Conservation (phyloP, 2,113 vertebrate genomes). For the Macquaria ambigua region DNA sequence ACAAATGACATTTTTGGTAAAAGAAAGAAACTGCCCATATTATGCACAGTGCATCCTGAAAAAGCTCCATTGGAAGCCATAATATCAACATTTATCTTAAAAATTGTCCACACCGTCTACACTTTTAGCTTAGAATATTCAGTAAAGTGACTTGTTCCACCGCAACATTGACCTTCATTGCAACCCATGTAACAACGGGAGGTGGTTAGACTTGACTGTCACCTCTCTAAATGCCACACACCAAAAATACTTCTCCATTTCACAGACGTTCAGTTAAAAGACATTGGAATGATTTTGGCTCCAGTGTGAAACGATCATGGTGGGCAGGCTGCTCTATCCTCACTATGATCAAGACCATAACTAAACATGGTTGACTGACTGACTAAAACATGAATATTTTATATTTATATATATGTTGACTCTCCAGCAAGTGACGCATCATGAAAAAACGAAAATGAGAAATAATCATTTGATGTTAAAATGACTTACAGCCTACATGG, state of each 20-base stretch:
- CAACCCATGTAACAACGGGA: neutral
- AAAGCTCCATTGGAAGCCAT: neutral
- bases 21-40: neutral
- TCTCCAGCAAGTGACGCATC: slow-evolving; percentile 7
- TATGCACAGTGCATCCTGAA: neutral
- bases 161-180: neutral
- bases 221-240: slow-evolving; percentile 7
- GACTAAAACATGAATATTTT: slow-evolving; percentile 3
- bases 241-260: slow-evolving; percentile 33
- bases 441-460: neutral
- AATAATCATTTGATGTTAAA: neutral
- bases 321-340: neutral
- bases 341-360: slow-evolving; percentile 52
- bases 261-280: slow-evolving; percentile 1
- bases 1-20: neutral
- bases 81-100: neutral
- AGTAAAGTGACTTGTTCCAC: neutral
- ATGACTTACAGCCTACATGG: neutral
- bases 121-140: neutral
- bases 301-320: neutral
- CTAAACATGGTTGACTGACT: slow-evolving; percentile 50
- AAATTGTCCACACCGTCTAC: neutral
- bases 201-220: neutral
- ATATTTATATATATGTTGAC: neutral
- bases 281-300: slow-evolving; percentile 25